A percentile compares a stretch with the other conserved stretches of the same genome.
phyloP scores from a whole-genome alignment of 2,113 vertebrate genomes.

The Alectura lathami region DNA sequence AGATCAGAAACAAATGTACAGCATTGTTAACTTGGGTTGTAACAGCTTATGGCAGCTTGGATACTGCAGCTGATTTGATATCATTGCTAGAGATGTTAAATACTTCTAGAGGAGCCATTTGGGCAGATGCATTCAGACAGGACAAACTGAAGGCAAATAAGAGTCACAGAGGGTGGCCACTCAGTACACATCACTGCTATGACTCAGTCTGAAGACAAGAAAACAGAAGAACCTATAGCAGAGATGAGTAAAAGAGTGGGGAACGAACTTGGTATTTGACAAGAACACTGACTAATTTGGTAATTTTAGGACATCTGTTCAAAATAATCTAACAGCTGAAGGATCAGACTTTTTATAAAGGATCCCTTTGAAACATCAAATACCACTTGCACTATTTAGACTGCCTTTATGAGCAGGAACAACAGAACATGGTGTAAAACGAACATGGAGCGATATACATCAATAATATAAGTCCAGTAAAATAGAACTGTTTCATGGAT shows the following conservation, averaged over 20 bases:
- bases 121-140: not conserved
- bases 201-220: not conserved
- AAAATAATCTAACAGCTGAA: not conserved
- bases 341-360: not conserved
- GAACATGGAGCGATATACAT: accelerated
- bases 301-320: not conserved
- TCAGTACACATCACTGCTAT: not conserved
- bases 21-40: not conserved
- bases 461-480: not conserved
- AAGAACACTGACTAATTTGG: not conserved
- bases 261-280: not conserved
- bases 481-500: not conserved
- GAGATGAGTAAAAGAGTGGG: not conserved
- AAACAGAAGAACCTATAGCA: not conserved
- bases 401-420: not conserved
- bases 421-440: not conserved
- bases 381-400: not conserved
- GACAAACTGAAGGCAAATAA: not conserved
- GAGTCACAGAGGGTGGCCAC: not conserved
- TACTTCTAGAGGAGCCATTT: not conserved
- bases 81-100: not conserved
- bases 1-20: not conserved
- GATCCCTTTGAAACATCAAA: not conserved
- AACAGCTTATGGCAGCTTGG: not conserved
- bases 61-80: not conserved